phyloP scores from a whole-genome alignment of 2,797 vertebrate species.

The Fistularia tabacaria region DNA sequence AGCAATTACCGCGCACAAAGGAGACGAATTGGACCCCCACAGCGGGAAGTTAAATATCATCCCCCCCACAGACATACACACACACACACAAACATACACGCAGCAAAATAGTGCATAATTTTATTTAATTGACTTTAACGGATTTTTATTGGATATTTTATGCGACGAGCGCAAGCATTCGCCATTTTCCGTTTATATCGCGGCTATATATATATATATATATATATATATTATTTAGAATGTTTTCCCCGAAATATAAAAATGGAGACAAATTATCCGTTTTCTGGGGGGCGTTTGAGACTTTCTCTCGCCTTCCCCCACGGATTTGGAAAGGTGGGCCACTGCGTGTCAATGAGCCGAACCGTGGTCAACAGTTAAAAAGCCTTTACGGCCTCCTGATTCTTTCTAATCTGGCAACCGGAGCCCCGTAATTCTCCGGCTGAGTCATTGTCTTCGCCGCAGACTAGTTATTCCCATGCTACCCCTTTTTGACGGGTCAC shows the following conservation, averaged over 20 bases:
- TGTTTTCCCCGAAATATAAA: too few relatives aligned
- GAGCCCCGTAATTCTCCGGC: conserved; percentile 52
- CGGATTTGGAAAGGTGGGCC: conserved; percentile 3
- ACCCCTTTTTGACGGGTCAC: conserved; percentile 98
- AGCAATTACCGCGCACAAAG: conserved; percentile 87
- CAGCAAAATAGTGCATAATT: conserved; percentile 63
- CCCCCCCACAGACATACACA: conserved; percentile 64
- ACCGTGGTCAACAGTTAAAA: conserved; percentile 23
- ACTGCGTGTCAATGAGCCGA: conserved; percentile 27
- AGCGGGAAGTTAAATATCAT: conserved; percentile 83
- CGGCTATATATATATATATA: too few relatives aligned
- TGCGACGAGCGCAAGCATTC: too few relatives aligned
- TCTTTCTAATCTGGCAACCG: conserved; percentile 48
- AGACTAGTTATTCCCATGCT: conserved; percentile 90
- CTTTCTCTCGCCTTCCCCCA: too few relatives aligned
- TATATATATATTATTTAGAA: too few relatives aligned
- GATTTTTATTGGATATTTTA: too few relatives aligned
- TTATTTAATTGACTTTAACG: conserved; percentile 60
- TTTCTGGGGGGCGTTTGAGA: too few relatives aligned
- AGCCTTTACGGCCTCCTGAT: conserved; percentile 32
- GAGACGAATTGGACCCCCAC: conserved; percentile 79
- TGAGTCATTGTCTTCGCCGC: conserved; percentile 65
- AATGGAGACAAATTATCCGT: too few relatives aligned
- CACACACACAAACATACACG: conserved; percentile 7
- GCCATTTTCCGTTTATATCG: too few relatives aligned